Evolutionary conservation across 2,888 invertebrate genomes (phyloP).

Genomic region (Lomographa bimaculata): DNA sequence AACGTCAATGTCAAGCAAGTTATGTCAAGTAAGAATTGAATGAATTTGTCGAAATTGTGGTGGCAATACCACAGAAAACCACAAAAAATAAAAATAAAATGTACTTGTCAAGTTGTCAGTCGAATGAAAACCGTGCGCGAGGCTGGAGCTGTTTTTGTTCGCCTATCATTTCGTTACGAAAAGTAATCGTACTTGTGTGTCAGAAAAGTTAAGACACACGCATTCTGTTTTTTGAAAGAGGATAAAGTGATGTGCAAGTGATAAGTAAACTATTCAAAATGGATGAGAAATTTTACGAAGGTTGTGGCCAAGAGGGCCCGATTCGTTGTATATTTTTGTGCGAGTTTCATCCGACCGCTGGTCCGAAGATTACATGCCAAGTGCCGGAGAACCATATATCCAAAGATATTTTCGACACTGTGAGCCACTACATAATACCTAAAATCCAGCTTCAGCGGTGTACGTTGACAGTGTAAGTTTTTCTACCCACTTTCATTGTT

Average conservation of each 20-base stretch:
- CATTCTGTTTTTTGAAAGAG: too few species aligned
- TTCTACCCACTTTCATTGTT: constrained; percentile 10
- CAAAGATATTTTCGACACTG: constrained; percentile 91
- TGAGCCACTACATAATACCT: constrained; percentile 93
- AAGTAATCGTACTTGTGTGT: constrained; percentile 39
- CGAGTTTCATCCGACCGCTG: constrained; percentile 89
- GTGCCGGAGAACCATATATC: constrained; percentile 91
- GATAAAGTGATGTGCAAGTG: constrained; percentile 33
- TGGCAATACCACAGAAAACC: too few species aligned
- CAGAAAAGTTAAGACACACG: constrained; percentile 30
- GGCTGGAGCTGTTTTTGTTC: constrained; percentile 22
- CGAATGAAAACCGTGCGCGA: constrained; percentile 27
- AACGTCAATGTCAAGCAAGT: too few species aligned
- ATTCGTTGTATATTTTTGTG: constrained; percentile 91
- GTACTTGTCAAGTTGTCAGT: constrained; percentile 29
- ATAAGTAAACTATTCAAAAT: constrained; percentile 47
- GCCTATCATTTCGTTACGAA: constrained; percentile 45
- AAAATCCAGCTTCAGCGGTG: constrained; percentile 91
- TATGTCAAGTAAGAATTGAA: too few species aligned
- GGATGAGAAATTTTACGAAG: constrained; percentile 81
- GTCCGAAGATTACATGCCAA: constrained; percentile 91
- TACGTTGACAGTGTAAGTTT: constrained; percentile 90
- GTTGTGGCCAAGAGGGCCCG: constrained; percentile 86
- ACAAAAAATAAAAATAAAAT: background rate
- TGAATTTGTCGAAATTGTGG: too few species aligned